A percentile compares a stretch with the other conserved stretches of the same genome.
Conservation (phyloP, 2,113 vertebrate species). For the Xenopus laevis region DNA sequence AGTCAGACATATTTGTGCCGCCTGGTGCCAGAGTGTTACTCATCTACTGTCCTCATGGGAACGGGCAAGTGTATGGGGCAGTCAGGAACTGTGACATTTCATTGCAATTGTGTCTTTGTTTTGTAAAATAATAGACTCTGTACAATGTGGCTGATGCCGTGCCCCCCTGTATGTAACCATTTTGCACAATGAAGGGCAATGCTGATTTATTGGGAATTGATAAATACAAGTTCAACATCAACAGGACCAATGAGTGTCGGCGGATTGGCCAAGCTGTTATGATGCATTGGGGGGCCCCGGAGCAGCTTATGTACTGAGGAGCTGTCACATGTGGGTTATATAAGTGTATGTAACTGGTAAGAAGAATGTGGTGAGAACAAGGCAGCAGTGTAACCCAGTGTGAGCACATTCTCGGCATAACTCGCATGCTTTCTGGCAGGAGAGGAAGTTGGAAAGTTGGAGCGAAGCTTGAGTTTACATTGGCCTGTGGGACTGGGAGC, state of each 20-base stretch:
- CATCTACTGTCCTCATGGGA: constrained; percentile 13
- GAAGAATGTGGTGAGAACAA: constrained; percentile 20
- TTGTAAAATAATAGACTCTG: too few species aligned
- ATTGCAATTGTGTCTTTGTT: too few species aligned
- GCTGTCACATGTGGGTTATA: background rate
- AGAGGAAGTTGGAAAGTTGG: constrained; percentile 17
- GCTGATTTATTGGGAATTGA: too few species aligned
- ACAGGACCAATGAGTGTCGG: too few species aligned
- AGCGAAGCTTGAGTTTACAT: constrained; percentile 14
- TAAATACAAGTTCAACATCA: too few species aligned
- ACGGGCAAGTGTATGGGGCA: background rate
- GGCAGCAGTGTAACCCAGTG: constrained; percentile 20
- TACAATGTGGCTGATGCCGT: too few species aligned
- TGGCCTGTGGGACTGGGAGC: background rate
- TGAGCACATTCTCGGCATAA: constrained; percentile 22
- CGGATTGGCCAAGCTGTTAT: too few species aligned
- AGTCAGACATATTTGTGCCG: constrained; percentile 25
- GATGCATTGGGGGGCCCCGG: too few species aligned
- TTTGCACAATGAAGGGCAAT: too few species aligned
- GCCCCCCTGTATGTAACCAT: too few species aligned
- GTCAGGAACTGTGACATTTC: too few species aligned
- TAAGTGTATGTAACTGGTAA: background rate
- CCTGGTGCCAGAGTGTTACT: constrained; percentile 23
- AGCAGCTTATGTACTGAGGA: too few species aligned
- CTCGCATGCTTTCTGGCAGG: constrained; percentile 31